Percentiles rank a stretch among this genome's conserved stretches.
These are phyloP conservation scores for Laspeyria flexula DNA, from an alignment of 2,888 invertebrate genomes.

Conservation along the genomic window DNA sequence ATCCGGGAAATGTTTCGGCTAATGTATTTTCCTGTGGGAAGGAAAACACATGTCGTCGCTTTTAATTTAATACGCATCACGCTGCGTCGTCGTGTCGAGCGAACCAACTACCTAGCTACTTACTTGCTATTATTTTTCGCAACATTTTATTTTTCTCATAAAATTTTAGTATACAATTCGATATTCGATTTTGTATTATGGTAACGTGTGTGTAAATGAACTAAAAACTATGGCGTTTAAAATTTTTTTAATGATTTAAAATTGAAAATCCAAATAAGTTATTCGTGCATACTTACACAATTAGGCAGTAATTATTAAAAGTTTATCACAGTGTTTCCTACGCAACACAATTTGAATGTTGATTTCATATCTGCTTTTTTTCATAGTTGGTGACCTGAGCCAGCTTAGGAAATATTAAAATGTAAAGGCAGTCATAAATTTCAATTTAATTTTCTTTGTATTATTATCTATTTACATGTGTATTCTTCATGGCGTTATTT, in stretches of 20 bases:
- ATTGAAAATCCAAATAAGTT: too few relatives aligned
- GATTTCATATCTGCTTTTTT: background rate
- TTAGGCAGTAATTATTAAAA: too few relatives aligned
- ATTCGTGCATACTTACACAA: too few relatives aligned
- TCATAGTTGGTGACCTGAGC: background rate
- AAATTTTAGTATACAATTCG: slow-evolving; percentile 18
- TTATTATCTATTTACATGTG: background rate
- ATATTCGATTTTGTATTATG: too few relatives aligned
- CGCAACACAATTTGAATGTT: background rate
- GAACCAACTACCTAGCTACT: slow-evolving; percentile 28
- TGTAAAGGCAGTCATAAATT: too few relatives aligned
- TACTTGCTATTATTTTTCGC: slow-evolving; percentile 36
- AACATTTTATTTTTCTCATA: slow-evolving; percentile 37
- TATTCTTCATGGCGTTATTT: slow-evolving; percentile 14
- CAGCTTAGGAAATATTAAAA: background rate
- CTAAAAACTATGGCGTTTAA: too few relatives aligned
- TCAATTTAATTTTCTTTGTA: slow-evolving; percentile 1
- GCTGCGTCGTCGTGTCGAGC: slow-evolving; percentile 76
- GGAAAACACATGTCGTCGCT: slow-evolving; percentile 85
- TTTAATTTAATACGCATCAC: slow-evolving; percentile 85
- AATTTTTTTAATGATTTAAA: too few relatives aligned
- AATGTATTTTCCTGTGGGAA: slow-evolving; percentile 86
- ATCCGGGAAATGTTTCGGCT: slow-evolving; percentile 80
- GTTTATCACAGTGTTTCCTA: too few relatives aligned
- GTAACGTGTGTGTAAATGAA: too few relatives aligned